A percentile compares a stretch with the other conserved stretches of the same genome.
Evolutionary conservation across 2,888 invertebrate genomes (phyloP).

Genomic region (Mimachlamys varia): DNA sequence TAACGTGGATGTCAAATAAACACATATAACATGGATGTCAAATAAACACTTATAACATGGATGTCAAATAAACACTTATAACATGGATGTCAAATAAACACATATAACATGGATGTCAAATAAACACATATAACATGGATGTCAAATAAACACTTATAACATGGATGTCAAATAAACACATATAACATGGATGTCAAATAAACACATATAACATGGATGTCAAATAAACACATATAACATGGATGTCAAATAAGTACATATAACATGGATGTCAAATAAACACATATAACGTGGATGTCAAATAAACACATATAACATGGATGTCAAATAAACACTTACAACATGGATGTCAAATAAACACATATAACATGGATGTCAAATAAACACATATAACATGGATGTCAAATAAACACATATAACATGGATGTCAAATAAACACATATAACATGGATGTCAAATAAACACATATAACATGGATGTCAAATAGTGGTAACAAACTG

Average conservation of each 20-base stretch:
- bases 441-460: conserved; percentile 86
- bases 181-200: conserved; percentile 86
- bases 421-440: too few species aligned
- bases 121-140: too few species aligned
- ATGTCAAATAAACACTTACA: too few species aligned
- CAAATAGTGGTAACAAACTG: not conserved
- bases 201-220: conserved; percentile 41
- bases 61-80: too few species aligned
- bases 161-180: too few species aligned
- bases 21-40: conserved; percentile 86
- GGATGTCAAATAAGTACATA: conserved; percentile 84
- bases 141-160: conserved; percentile 83
- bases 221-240: too few species aligned
- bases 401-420: conserved; percentile 83
- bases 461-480: conserved; percentile 41
- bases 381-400: too few species aligned
- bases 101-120: too few species aligned
- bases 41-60: conserved; percentile 75
- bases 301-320: conserved; percentile 75
- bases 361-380: too few species aligned
- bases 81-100: conserved; percentile 85
- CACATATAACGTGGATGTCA: too few species aligned
- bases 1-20: too few species aligned
- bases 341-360: conserved; percentile 85
- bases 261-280: too few species aligned